phyloP scores from a whole-genome alignment of 2,113 vertebrate species.

The Trematocara stigmaticum region DNA sequence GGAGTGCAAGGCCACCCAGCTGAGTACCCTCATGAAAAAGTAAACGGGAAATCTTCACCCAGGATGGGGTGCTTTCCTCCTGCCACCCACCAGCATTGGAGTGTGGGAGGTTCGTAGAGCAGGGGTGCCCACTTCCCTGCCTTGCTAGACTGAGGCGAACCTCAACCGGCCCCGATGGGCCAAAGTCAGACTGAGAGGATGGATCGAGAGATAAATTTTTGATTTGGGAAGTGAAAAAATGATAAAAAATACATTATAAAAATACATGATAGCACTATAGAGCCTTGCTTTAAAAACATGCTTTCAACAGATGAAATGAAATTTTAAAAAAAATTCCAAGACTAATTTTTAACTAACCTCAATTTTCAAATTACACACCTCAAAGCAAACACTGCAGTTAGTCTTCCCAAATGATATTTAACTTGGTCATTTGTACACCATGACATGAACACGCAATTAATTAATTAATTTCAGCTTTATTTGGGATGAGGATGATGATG shows the following conservation, averaged over 20 bases:
- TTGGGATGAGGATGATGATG: not conserved
- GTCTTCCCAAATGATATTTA: no score
- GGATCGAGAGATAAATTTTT: slow-evolving; percentile 46
- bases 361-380: not conserved
- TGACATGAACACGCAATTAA: accelerated
- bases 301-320: not conserved
- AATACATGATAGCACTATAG: slow-evolving; percentile 37
- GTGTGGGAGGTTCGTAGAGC: not conserved
- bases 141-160: not conserved
- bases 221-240: slow-evolving; percentile 42
- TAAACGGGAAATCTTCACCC: slow-evolving; percentile 62
- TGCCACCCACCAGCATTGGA: not conserved
- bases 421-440: accelerated
- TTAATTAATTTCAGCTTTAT: not conserved
- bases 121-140: not conserved
- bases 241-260: slow-evolving; percentile 45
- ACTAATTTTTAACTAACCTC: not conserved
- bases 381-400: not conserved
- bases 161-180: not conserved
- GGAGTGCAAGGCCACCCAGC: slow-evolving; percentile 25
- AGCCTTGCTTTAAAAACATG: not conserved
- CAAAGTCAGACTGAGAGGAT: slow-evolving; percentile 12
- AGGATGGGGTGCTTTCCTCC: slow-evolving; percentile 31
- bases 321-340: accelerated
- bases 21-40: slow-evolving; percentile 70